Conservation (phyloP, 2,888 invertebrate genomes). For the Drosophila mimica region DNA sequence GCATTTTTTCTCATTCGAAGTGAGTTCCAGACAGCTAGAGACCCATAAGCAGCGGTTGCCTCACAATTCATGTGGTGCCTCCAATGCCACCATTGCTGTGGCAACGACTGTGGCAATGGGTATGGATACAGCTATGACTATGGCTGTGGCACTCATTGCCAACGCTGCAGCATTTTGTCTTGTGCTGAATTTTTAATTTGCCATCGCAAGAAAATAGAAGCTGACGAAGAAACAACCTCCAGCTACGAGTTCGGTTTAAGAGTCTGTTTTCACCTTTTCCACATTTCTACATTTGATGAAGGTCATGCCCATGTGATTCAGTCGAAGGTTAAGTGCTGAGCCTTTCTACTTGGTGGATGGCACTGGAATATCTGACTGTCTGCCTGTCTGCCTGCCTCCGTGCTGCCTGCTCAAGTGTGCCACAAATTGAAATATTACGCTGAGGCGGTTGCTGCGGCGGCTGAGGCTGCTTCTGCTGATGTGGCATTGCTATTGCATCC, state of each 20-base stretch:
- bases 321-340: constrained; percentile 18
- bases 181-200: constrained; percentile 77
- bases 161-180: constrained; percentile 61
- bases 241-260: constrained; percentile 25
- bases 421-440: constrained; percentile 74
- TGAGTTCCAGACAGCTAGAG: constrained; percentile 77
- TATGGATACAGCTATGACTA: constrained; percentile 4
- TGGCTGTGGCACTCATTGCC: constrained; percentile 52
- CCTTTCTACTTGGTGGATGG: not conserved
- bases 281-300: constrained; percentile 66
- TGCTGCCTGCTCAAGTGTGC: constrained; percentile 55
- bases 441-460: constrained; percentile 22
- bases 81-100: constrained; percentile 8
- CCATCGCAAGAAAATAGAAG: constrained; percentile 46
- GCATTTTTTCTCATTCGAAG: constrained; percentile 70
- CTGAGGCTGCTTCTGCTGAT: constrained; percentile 13
- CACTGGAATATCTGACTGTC: not conserved
- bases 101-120: constrained; percentile 17
- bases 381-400: constrained; percentile 13
- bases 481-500: constrained; percentile 12
- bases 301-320: constrained; percentile 64
- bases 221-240: constrained; percentile 16
- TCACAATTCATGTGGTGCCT: constrained; percentile 55
- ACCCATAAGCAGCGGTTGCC: constrained; percentile 68
- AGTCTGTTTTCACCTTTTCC: constrained; percentile 25